Percentiles rank a stretch among this genome's conserved stretches.
Evolutionary conservation across 2,113 vertebrate species (phyloP).

Genomic region (Cebus imitator): DNA sequence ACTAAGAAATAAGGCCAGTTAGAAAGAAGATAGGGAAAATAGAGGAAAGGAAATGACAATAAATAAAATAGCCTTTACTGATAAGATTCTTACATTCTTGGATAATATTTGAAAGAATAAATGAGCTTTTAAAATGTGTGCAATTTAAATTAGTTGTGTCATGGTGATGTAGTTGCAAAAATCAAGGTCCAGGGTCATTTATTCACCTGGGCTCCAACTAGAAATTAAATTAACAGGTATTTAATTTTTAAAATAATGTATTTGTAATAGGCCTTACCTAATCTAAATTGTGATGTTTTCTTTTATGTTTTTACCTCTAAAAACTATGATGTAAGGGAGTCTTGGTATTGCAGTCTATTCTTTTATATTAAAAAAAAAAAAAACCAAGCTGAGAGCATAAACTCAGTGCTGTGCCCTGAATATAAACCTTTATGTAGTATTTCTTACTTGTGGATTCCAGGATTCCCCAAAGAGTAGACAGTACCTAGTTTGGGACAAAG

Average conservation of each 20-base stretch:
- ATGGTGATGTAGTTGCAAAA: neutral
- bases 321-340: neutral
- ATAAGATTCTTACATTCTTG: neutral
- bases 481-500: neutral
- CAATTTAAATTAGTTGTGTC: neutral
- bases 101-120: neutral
- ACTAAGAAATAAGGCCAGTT: neutral
- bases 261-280: neutral
- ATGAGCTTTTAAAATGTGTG: conserved; percentile 15
- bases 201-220: neutral
- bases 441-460: neutral
- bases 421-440: neutral
- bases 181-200: neutral
- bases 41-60: neutral
- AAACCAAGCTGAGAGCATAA: neutral
- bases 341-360: neutral
- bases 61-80: neutral
- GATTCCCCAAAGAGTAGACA: neutral
- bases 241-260: neutral
- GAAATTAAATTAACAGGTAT: neutral
- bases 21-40: neutral
- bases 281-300: neutral
- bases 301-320: neutral
- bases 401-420: neutral
- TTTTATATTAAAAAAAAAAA: neutral